Percentiles rank a stretch among this genome's conserved stretches.
Evolutionary conservation across 2,888 invertebrate species (phyloP).

Genomic region (Cryptosula pallasiana): DNA sequence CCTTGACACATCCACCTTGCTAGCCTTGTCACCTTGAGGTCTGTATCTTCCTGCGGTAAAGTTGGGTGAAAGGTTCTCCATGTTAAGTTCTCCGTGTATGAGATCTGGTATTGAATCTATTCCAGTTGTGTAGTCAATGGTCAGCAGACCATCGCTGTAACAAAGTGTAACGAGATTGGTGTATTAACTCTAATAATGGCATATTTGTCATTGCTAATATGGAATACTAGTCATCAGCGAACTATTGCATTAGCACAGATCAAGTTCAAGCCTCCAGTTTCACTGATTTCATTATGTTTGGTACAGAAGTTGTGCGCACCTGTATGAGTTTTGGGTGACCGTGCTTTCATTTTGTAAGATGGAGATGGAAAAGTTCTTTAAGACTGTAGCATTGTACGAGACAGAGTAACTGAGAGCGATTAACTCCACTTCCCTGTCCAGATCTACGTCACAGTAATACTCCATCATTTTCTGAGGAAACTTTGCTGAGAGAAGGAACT

Average conservation of each 20-base stretch:
- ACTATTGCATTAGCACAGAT: no score
- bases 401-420: not conserved
- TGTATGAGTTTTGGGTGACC: not conserved
- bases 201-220: no score
- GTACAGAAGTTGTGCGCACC: no score
- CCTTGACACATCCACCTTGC: conserved; percentile 4
- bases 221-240: no score
- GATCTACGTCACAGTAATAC: conserved; percentile 13
- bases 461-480: not conserved
- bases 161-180: no score
- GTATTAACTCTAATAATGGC: no score
- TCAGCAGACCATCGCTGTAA: conserved; percentile 21
- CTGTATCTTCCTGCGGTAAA: conserved; percentile 12
- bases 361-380: not conserved
- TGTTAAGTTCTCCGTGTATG: not conserved
- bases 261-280: no score
- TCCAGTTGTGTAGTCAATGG: conserved; percentile 22
- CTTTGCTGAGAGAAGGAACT: conserved; percentile 12
- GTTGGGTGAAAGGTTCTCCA: not conserved
- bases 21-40: not conserved
- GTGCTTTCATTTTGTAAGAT: not conserved
- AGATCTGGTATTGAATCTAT: conserved; percentile 2
- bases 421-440: not conserved
- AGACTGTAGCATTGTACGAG: not conserved
- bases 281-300: no score